phyloP scores from a whole-genome alignment of 2,113 vertebrate genomes.

The Oryzias celebensis region DNA sequence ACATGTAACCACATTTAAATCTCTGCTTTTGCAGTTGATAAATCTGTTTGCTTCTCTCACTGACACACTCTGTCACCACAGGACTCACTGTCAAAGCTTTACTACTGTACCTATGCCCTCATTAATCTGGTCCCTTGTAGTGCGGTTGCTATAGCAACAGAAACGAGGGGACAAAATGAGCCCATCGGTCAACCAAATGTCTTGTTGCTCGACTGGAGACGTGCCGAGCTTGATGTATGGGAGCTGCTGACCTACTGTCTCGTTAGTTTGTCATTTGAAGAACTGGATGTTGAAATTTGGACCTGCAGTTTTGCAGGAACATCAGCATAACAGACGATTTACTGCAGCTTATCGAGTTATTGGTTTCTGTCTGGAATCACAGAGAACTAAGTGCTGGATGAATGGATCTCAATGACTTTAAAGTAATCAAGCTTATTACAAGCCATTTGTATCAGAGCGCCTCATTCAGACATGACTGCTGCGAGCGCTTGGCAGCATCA shows the following conservation, averaged over 20 bases:
- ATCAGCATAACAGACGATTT: background rate
- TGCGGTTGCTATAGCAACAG: conserved; percentile 57
- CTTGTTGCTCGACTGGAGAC: conserved; percentile 15
- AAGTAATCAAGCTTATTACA: too few relatives aligned
- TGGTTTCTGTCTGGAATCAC: too few relatives aligned
- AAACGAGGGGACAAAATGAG: conserved; percentile 22
- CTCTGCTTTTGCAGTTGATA: background rate
- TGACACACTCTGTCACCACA: background rate
- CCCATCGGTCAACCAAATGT: conserved; percentile 40
- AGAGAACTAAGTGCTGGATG: too few relatives aligned
- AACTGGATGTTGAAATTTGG: conserved; percentile 8
- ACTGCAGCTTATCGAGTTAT: too few relatives aligned
- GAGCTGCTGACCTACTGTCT: background rate
- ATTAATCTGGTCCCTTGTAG: conserved; percentile 37
- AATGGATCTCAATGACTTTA: too few relatives aligned
- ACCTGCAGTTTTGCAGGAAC: conserved; percentile 2
- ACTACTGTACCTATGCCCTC: conserved; percentile 42
- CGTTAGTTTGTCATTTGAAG: background rate
- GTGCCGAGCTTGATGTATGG: background rate
- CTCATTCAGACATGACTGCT: too few relatives aligned
- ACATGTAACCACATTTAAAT: background rate
- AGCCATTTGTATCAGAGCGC: too few relatives aligned
- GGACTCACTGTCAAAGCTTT: conserved; percentile 12
- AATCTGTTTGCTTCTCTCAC: background rate
- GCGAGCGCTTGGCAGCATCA: too few relatives aligned